These are phyloP conservation scores for Schizothorax lantsangensis DNA, from an alignment of 2,797 vertebrate species.

Conservation along the genomic window DNA sequence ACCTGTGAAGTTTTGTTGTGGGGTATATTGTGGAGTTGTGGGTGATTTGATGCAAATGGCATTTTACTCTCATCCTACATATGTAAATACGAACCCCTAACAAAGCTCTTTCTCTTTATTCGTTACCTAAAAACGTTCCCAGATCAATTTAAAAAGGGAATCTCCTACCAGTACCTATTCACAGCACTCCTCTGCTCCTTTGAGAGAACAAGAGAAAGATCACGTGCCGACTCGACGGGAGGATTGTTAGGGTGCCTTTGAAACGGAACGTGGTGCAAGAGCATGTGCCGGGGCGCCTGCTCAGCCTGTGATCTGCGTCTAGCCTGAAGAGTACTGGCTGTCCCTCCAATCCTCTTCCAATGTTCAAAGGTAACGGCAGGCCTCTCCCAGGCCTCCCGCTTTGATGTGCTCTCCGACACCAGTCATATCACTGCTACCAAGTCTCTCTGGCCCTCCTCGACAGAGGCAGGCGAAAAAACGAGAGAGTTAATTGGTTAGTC, in stretches of 20 bases:
- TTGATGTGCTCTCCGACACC: constrained; percentile 89
- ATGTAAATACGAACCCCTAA: background rate
- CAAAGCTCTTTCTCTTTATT: background rate
- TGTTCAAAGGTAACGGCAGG: constrained; percentile 87
- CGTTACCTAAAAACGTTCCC: background rate
- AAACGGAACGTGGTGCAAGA: constrained; percentile 71
- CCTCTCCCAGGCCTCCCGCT: constrained; percentile 81
- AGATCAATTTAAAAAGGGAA: background rate
- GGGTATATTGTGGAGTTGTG: background rate
- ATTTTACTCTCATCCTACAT: background rate
- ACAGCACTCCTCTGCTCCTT: constrained; percentile 16
- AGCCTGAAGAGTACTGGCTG: constrained; percentile 86
- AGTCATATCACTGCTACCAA: constrained; percentile 82
- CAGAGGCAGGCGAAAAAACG: constrained; percentile 60
- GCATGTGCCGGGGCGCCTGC: constrained; percentile 74
- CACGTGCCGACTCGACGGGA: constrained; percentile 66
- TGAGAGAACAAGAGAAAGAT: constrained; percentile 36
- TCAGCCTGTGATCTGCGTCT: constrained; percentile 81
- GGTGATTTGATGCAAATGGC: background rate
- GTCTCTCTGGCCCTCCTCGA: constrained; percentile 81
- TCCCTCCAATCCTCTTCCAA: constrained; percentile 82
- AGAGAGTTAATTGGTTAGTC: constrained; percentile 84
- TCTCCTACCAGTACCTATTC: constrained; percentile 21
- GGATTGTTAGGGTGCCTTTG: constrained; percentile 71
- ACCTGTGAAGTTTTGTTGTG: background rate